Percentiles rank a stretch among this genome's conserved stretches.
Evolutionary conservation across 2,888 invertebrate species (phyloP).

Genomic region (Caenorhabditis parvicauda): DNA sequence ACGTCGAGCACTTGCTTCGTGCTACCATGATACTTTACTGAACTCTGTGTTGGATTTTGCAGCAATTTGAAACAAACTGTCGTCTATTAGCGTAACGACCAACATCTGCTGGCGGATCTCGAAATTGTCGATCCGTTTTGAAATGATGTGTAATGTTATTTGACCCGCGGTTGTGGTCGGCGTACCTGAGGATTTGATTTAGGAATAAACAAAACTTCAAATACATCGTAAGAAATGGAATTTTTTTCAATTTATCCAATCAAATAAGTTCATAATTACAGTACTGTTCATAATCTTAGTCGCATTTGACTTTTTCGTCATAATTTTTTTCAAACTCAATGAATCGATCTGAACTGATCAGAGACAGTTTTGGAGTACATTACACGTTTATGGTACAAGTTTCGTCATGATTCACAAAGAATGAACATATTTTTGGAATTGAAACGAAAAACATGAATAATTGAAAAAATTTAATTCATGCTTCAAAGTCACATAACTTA

Average conservation of each 20-base stretch:
- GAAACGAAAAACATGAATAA: no score
- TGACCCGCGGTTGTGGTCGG: constrained; percentile 52
- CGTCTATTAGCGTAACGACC: constrained; percentile 47
- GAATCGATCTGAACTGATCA: no score
- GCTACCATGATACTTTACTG: constrained; percentile 22
- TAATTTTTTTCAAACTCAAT: no score
- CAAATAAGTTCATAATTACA: no score
- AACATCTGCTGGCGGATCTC: constrained; percentile 50
- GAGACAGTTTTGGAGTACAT: no score
- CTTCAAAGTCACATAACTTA: no score
- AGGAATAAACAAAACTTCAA: constrained; percentile 3
- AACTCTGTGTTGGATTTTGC: constrained; percentile 2
- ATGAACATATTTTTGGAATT: no score
- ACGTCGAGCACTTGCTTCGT: constrained; percentile 52
- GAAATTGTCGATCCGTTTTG: constrained; percentile 53
- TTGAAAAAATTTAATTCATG: no score
- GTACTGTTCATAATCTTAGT: no score
- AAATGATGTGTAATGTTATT: constrained; percentile 56
- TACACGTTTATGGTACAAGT: no score
- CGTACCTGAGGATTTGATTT: constrained; percentile 37
- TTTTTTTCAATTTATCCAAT: not conserved
- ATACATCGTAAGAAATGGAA: not conserved
- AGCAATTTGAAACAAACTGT: constrained; percentile 31
- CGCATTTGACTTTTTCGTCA: no score
- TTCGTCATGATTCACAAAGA: no score